Evolutionary conservation across 2,888 invertebrate species (phyloP).

Genomic region (Eristalis arbustorum): DNA sequence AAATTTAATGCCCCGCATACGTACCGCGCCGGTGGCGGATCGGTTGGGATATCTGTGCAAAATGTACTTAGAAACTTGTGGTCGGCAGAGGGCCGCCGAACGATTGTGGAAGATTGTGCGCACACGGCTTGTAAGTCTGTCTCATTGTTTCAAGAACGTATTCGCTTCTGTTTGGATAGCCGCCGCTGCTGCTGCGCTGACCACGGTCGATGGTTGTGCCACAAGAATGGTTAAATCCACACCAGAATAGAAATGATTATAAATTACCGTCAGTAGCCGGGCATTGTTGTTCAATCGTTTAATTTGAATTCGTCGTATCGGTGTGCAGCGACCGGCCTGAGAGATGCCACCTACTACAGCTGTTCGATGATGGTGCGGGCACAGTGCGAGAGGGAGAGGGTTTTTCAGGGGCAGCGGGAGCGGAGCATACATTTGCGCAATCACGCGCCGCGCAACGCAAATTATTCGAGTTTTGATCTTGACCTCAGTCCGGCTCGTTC

Average conservation of each 20-base stretch:
- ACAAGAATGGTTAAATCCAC: slow-evolving; percentile 18
- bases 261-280: slow-evolving; percentile 61
- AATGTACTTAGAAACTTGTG: too few species aligned
- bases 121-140: not conserved
- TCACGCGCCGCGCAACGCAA: slow-evolving; percentile 28
- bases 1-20: slow-evolving; percentile 39
- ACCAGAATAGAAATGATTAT: slow-evolving; percentile 44
- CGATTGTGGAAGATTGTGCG: too few species aligned
- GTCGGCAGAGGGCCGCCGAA: not conserved
- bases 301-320: slow-evolving; percentile 47
- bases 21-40: not conserved
- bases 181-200: not conserved
- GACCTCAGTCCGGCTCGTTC: slow-evolving; percentile 15
- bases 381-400: too few species aligned
- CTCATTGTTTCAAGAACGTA: not conserved
- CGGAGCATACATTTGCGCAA: not conserved
- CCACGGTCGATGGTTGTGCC: slow-evolving; percentile 16
- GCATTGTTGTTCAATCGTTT: slow-evolving; percentile 64
- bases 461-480: slow-evolving; percentile 47
- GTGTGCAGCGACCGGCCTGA: not conserved
- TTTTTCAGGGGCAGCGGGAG: too few species aligned
- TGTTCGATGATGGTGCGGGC: too few species aligned
- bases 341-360: not conserved
- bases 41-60: not conserved
- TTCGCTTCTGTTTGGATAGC: not conserved